phyloP scores from a whole-genome alignment of 1,140 invertebrate genomes.

The Dufourea novaeangliae region DNA sequence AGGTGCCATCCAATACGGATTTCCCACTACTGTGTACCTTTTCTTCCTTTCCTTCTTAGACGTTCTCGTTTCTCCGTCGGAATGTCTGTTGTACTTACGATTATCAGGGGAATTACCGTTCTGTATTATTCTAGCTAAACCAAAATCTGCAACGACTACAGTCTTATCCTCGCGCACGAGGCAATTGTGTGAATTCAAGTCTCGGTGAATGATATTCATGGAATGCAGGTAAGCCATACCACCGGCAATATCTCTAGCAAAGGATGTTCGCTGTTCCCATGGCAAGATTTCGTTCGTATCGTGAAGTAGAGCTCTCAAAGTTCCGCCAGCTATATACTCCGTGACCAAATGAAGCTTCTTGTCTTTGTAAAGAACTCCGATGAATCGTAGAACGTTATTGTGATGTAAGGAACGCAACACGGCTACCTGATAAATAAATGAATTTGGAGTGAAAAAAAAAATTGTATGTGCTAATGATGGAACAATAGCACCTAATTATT shows the following conservation, averaged over 20 bases:
- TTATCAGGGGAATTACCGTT: constrained; percentile 77
- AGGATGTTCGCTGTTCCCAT: constrained; percentile 91
- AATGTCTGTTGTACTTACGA: constrained; percentile 74
- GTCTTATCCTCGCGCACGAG: constrained; percentile 94
- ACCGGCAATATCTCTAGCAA: constrained; percentile 94
- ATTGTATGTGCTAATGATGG: too few relatives aligned
- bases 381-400: constrained; percentile 94
- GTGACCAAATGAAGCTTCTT: constrained; percentile 95
- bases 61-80: constrained; percentile 71
- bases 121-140: constrained; percentile 92
- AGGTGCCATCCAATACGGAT: constrained; percentile 99
- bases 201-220: constrained; percentile 96
- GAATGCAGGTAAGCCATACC: constrained; percentile 97
- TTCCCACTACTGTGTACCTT: constrained; percentile 92
- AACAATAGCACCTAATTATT: too few relatives aligned
- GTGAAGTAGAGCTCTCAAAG: constrained; percentile 92
- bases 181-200: constrained; percentile 98
- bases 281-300: constrained; percentile 86
- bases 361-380: constrained; percentile 96
- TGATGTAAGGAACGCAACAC: constrained; percentile 93
- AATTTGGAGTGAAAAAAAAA: too few relatives aligned
- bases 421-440: constrained; percentile 85
- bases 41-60: constrained; percentile 85
- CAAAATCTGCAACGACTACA: constrained; percentile 97
- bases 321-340: constrained; percentile 95